Conservation (phyloP, 2,797 vertebrate species). For the Tadarida brasiliensis region DNA sequence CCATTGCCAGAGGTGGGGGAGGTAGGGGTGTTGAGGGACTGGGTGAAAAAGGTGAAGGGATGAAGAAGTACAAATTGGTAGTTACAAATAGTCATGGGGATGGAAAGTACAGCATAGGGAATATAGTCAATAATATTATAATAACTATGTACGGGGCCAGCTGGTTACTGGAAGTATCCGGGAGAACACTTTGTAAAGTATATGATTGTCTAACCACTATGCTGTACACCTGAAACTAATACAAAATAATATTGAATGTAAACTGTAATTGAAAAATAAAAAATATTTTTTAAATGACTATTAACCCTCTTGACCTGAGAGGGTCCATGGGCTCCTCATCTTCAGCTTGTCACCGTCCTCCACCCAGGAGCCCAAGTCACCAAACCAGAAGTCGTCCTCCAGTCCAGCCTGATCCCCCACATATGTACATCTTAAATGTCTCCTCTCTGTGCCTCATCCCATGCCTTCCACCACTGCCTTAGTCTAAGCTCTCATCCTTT, state of each 20-base stretch:
- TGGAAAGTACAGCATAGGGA: neutral
- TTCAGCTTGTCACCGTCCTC: neutral
- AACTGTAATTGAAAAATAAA: neutral
- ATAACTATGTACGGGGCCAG: neutral
- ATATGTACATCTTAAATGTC: neutral
- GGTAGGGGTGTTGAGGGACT: neutral
- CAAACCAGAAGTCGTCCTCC: neutral
- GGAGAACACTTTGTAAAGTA: neutral
- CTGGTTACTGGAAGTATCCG: neutral
- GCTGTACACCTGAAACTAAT: neutral
- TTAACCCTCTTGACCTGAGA: neutral
- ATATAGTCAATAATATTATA: neutral
- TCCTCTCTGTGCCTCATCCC: neutral
- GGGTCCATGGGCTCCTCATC: neutral
- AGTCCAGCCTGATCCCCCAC: neutral
- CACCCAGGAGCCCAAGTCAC: neutral
- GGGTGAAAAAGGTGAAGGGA: neutral
- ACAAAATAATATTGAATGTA: neutral
- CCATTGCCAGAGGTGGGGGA: neutral
- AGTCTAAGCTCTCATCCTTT: neutral
- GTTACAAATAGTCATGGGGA: neutral
- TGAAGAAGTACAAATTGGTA: neutral
- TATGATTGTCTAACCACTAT: neutral
- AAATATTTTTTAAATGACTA: neutral
- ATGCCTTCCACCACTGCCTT: neutral